Evolutionary conservation across 2,888 invertebrate species (phyloP).

Genomic region (Ochropleura plecta): DNA sequence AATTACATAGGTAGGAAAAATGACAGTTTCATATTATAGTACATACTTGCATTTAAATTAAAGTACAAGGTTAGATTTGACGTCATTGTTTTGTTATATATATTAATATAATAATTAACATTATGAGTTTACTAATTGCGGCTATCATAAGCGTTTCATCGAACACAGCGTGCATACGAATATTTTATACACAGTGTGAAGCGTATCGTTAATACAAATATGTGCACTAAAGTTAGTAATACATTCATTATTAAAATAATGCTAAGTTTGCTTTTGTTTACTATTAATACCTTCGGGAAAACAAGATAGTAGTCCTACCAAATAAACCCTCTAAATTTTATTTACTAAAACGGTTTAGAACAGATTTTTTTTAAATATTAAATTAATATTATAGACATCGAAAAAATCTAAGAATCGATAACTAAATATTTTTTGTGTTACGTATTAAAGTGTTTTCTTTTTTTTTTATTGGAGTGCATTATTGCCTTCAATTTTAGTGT

Average conservation of each 20-base stretch:
- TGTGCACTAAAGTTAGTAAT: conserved; percentile 14
- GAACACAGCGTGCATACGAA: background rate
- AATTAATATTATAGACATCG: too few relatives aligned
- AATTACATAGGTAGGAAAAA: background rate
- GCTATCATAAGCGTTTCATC: conserved; percentile 20
- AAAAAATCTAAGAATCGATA: too few relatives aligned
- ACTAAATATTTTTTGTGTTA: too few relatives aligned
- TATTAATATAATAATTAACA: conserved; percentile 41
- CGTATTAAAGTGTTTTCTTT: too few relatives aligned
- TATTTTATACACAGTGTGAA: background rate
- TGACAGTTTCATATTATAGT: background rate
- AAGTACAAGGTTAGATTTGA: conserved; percentile 79
- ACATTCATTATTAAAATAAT: background rate
- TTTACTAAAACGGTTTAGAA: background rate
- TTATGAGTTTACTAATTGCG: conserved; percentile 5
- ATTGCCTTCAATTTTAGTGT: too few relatives aligned
- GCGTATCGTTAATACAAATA: conserved; percentile 13
- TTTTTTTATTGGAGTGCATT: too few relatives aligned
- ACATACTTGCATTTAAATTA: conserved; percentile 62
- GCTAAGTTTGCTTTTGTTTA: background rate
- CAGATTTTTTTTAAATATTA: too few relatives aligned
- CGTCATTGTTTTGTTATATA: conserved; percentile 72
- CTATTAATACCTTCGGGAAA: background rate
- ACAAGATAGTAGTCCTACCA: too few relatives aligned
- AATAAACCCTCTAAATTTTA: too few relatives aligned